phyloP scores from a whole-genome alignment of 2,888 invertebrate genomes.

The Leptothorax acervorum region DNA sequence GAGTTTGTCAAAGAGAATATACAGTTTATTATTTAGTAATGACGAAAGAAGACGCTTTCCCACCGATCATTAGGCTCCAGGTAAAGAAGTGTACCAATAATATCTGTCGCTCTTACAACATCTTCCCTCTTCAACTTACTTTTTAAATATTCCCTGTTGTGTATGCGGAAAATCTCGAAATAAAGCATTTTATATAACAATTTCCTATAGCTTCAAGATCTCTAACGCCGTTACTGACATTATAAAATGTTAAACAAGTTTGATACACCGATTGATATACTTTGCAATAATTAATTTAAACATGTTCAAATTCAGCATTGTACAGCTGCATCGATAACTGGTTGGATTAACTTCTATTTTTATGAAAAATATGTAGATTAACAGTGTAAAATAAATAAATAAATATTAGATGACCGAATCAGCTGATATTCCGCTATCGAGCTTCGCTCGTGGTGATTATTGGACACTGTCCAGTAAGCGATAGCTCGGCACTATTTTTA shows the following conservation, averaged over 20 bases:
- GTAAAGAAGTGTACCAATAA: slow-evolving; percentile 66
- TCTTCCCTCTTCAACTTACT: neutral
- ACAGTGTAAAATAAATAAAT: slow-evolving; percentile 6
- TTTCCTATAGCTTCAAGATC: neutral
- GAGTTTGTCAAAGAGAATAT: slow-evolving; percentile 77
- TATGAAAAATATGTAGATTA: neutral
- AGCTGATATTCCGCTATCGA: slow-evolving; percentile 42
- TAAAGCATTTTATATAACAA: slow-evolving; percentile 7
- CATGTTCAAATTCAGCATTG: neutral
- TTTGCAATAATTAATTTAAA: neutral
- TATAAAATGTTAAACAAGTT: neutral
- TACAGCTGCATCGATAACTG: neutral
- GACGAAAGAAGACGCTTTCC: slow-evolving; percentile 78
- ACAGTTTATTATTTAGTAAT: slow-evolving; percentile 80
- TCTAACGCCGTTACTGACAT: neutral
- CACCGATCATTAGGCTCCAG: slow-evolving; percentile 80
- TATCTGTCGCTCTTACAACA: neutral
- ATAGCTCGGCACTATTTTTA: slow-evolving; percentile 69
- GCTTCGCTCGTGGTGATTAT: slow-evolving; percentile 52
- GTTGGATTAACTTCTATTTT: neutral
- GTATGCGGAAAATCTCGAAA: neutral
- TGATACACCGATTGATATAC: neutral
- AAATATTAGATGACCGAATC: slow-evolving; percentile 35
- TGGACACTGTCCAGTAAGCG: slow-evolving; percentile 67
- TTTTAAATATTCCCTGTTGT: neutral